Evolutionary conservation across 1,140 invertebrate species (phyloP).

Genomic region (Drosophila aff.): DNA sequence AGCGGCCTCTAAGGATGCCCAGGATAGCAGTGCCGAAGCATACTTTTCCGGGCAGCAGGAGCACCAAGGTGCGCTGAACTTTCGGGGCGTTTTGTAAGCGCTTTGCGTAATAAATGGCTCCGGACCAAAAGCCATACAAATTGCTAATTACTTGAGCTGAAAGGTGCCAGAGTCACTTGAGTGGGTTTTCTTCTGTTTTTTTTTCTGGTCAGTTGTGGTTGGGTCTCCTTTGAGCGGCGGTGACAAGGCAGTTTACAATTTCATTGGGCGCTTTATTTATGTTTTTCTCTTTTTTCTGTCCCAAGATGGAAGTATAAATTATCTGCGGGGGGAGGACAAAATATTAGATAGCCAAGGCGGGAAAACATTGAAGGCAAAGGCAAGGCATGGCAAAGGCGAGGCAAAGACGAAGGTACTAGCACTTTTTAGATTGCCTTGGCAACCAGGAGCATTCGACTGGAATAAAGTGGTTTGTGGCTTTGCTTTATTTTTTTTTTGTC

Average conservation of each 20-base stretch:
- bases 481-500: constrained; percentile 6
- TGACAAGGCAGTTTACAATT: constrained; percentile 66
- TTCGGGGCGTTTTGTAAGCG: constrained; percentile 53
- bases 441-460: constrained; percentile 46
- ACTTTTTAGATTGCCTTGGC: constrained; percentile 32
- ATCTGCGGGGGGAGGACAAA: constrained; percentile 1
- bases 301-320: constrained; percentile 19
- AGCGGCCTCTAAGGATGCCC: constrained; percentile 27
- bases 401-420: constrained; percentile 7
- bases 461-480: constrained; percentile 38
- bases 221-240: constrained; percentile 20
- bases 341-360: constrained; percentile 29
- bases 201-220: constrained; percentile 5
- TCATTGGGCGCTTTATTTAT: constrained; percentile 61
- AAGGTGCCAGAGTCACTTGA: constrained; percentile 45
- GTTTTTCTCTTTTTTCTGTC: constrained; percentile 33
- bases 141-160: constrained; percentile 73
- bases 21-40: constrained; percentile 12
- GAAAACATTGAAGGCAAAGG: constrained; percentile 22
- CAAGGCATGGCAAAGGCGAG: constrained; percentile 2
- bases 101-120: constrained; percentile 63
- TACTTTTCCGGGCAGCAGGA: constrained; percentile 31
- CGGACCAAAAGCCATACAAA: constrained; percentile 61
- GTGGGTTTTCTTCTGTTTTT: constrained; percentile 1
- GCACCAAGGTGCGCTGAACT: constrained; percentile 44